These are phyloP conservation scores for Zaprionus ghesquierei DNA, from an alignment of 1,140 invertebrate genomes.

Conservation along the genomic window DNA sequence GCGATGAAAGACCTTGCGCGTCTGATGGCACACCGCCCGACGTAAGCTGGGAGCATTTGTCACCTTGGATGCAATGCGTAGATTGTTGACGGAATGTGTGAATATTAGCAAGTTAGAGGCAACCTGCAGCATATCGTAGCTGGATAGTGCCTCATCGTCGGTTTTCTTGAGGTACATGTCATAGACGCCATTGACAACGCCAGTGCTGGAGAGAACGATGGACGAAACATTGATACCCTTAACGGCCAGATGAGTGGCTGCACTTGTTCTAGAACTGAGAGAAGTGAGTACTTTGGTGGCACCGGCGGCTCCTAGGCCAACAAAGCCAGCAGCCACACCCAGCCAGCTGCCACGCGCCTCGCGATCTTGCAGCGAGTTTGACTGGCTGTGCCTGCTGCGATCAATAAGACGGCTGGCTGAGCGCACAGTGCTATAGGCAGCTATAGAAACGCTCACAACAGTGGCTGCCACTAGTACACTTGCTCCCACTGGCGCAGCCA, in stretches of 20 bases:
- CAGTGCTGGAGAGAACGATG: slow-evolving; percentile 62
- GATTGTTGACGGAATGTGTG: slow-evolving; percentile 72
- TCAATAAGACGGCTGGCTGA: slow-evolving; percentile 51
- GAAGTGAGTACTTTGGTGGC: slow-evolving; percentile 50
- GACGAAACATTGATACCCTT: slow-evolving; percentile 66
- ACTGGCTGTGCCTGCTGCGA: slow-evolving; percentile 60
- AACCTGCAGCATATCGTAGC: slow-evolving; percentile 60
- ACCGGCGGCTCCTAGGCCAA: slow-evolving; percentile 60
- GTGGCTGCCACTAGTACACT: slow-evolving; percentile 56
- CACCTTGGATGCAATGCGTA: slow-evolving; percentile 59
- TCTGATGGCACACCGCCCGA: slow-evolving; percentile 37
- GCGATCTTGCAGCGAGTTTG: slow-evolving; percentile 44
- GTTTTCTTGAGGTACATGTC: slow-evolving; percentile 65
- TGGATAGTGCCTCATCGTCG: slow-evolving; percentile 54
- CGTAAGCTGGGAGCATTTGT: slow-evolving; percentile 55
- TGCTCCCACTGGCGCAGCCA: slow-evolving; percentile 56
- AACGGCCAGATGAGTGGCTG: slow-evolving; percentile 49
- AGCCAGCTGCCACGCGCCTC: slow-evolving; percentile 73
- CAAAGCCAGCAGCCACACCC: slow-evolving; percentile 66
- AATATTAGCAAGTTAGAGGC: slow-evolving; percentile 68
- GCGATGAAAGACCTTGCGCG: slow-evolving; percentile 44
- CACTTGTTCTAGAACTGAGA: slow-evolving; percentile 15
- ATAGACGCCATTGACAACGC: slow-evolving; percentile 58
- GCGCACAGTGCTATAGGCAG: slow-evolving; percentile 56
- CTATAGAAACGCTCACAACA: slow-evolving; percentile 48